Evolutionary conservation across 2,888 invertebrate genomes (phyloP).

Genomic region (Galerucella nymphaeae): DNA sequence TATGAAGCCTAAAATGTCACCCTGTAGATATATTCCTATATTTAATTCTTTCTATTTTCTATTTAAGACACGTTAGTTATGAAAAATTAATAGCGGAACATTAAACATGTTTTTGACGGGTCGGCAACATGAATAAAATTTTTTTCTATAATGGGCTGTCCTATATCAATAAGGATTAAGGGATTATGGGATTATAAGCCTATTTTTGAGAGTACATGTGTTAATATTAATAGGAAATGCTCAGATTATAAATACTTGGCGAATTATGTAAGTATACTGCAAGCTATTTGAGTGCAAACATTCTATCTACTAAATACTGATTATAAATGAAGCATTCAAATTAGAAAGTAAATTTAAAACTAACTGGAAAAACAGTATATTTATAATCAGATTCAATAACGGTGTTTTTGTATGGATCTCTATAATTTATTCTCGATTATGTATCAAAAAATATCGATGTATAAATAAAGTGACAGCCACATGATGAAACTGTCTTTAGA

Average conservation of each 20-base stretch:
- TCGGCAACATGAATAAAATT: background rate
- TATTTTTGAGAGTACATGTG: slow-evolving; percentile 13
- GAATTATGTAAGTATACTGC: too few species aligned
- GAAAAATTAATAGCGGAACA: slow-evolving; percentile 4
- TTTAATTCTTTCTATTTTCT: background rate
- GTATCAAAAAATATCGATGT: slow-evolving; percentile 21
- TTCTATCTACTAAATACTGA: background rate
- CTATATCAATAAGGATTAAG: slow-evolving; percentile 20
- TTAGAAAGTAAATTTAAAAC: slow-evolving; percentile 8
- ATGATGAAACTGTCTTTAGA: slow-evolving; percentile 18
- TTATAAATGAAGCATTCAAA: background rate
- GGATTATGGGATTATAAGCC: slow-evolving; percentile 2
- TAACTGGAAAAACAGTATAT: slow-evolving; percentile 19
- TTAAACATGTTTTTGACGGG: slow-evolving; percentile 7
- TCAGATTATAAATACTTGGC: too few species aligned
- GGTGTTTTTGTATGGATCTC: background rate
- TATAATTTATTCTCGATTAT: slow-evolving; percentile 21
- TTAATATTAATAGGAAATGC: slow-evolving; percentile 5
- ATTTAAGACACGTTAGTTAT: slow-evolving; percentile 10
- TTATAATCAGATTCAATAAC: slow-evolving; percentile 36
- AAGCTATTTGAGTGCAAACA: too few species aligned
- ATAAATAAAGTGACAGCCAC: slow-evolving; percentile 24
- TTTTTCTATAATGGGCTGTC: slow-evolving; percentile 6
- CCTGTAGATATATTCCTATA: background rate
- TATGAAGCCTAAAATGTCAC: too few species aligned